A percentile compares a stretch with the other conserved stretches of the same genome.
Conservation (phyloP, 2,113 vertebrate species). For the Emydura subglobosa region DNA sequence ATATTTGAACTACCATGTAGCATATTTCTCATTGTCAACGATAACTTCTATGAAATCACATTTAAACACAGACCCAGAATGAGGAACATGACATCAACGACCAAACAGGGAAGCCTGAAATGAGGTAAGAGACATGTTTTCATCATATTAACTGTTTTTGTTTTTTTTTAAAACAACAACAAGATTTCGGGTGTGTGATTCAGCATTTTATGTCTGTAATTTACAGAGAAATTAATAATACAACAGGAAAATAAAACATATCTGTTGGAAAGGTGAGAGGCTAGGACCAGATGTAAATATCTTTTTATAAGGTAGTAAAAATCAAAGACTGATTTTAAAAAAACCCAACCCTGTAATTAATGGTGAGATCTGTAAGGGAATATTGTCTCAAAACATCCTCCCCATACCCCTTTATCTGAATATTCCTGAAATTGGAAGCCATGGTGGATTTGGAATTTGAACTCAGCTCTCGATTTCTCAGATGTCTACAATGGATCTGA, state of each 20-base stretch:
- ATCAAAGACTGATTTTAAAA: neutral
- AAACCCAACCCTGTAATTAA: neutral
- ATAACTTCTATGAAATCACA: conserved; percentile 64
- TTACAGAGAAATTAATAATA: neutral
- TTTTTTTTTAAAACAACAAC: neutral
- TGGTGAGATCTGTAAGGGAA: neutral
- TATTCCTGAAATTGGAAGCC: neutral
- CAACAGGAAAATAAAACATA: neutral
- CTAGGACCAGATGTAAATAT: neutral
- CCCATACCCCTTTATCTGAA: neutral
- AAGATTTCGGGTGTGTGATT: conserved; percentile 55
- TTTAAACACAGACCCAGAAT: conserved; percentile 65
- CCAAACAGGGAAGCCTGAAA: conserved; percentile 63
- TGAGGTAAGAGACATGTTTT: conserved; percentile 62
- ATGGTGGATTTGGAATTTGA: neutral
- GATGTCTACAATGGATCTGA: neutral
- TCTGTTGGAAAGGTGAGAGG: neutral
- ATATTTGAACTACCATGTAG: conserved; percentile 64
- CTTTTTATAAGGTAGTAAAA: neutral
- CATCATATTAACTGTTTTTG: conserved; percentile 34
- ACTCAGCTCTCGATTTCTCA: neutral
- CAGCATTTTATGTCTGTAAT: conserved; percentile 53
- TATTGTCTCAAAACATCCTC: neutral
- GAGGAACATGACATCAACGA: conserved; percentile 63
- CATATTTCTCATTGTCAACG: conserved; percentile 57